These are phyloP conservation scores for Silurus asotus DNA, from an alignment of 2,113 vertebrate species.

Conservation along the genomic window DNA sequence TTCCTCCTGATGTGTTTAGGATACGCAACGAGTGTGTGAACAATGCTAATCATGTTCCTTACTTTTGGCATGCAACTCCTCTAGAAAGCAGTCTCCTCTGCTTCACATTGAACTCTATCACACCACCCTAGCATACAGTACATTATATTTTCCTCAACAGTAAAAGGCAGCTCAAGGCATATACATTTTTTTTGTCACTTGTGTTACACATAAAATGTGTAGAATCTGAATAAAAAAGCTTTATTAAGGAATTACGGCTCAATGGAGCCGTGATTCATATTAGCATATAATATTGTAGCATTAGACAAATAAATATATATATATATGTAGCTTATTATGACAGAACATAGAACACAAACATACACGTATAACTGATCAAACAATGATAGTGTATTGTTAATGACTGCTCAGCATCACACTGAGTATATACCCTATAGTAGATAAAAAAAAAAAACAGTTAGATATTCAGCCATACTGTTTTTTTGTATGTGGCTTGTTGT, in stretches of 20 bases:
- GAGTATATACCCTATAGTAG: neutral
- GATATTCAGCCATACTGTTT: neutral
- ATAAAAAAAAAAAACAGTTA: neutral
- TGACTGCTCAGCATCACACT: neutral
- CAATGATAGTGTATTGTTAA: neutral
- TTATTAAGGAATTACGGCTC: neutral
- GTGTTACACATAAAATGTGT: no score
- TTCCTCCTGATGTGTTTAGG: no score
- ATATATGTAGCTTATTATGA: neutral
- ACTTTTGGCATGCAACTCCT: no score
- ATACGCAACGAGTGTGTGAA: neutral
- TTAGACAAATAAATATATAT: neutral
- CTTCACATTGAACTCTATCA: neutral
- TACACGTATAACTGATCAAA: neutral
- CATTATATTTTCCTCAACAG: no score
- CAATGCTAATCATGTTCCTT: neutral
- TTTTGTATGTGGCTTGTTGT: conserved; percentile 4
- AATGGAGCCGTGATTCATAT: neutral
- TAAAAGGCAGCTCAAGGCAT: no score
- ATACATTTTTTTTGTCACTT: no score
- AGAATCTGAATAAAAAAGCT: no score
- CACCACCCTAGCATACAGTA: no score
- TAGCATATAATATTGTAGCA: neutral
- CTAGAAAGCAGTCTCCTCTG: neutral
- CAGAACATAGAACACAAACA: neutral